Conservation (phyloP, 1,140 invertebrate species). For the Riptortus pedestris region DNA sequence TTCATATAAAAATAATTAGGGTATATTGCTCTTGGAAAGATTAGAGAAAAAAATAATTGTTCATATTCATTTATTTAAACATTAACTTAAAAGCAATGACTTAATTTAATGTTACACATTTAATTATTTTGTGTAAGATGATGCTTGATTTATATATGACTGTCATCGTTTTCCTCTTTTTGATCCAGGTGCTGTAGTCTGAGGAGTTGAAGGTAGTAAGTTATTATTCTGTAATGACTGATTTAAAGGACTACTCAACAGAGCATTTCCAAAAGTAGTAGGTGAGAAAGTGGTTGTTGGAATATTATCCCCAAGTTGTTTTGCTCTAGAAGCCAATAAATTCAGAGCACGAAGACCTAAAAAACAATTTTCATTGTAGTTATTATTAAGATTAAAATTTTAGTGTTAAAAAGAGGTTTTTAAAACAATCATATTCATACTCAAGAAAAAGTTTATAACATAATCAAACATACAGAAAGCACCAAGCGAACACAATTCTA, state of each 20-base stretch:
- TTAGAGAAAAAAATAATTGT: no score
- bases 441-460: not conserved
- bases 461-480: no score
- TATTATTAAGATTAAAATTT: not conserved
- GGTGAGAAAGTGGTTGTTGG: not conserved
- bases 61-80: no score
- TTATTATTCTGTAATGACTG: not conserved
- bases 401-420: not conserved
- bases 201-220: not conserved
- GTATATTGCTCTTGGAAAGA: no score
- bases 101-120: no score
- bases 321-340: not conserved
- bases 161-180: constrained; percentile 15
- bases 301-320: not conserved
- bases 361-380: not conserved
- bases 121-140: no score
- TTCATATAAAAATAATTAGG: no score
- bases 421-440: not conserved
- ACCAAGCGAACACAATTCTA: no score
- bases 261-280: not conserved
- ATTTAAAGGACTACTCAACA: not conserved
- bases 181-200: not conserved
- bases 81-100: no score
- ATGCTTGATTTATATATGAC: no score
- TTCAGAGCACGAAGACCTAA: not conserved